Evolutionary conservation across 2,797 vertebrate genomes (phyloP), one percentile per base, ranked within the genome.

Genomic region (Hapalemur alaotrensis): DNA sequence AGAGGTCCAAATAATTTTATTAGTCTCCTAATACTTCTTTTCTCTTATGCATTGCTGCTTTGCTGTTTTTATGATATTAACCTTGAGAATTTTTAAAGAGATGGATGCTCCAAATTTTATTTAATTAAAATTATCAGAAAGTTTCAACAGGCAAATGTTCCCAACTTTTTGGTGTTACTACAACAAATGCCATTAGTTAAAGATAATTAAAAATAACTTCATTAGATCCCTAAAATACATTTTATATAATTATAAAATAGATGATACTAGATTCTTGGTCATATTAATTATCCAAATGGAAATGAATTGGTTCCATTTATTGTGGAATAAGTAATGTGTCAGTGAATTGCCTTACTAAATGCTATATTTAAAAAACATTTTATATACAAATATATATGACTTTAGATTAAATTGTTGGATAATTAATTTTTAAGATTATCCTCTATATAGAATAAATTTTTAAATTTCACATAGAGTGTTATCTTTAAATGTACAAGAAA

Each of bases 1-100:
- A 65, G 50, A 89, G 3, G 13, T 50, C 46, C 82, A 95, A 89
- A 92, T 96, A 67, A 38, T 94, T 94, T 96, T 70, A 94, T 94
- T 83, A 82, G n/a, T n/a, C n/a, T 93, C 2, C 15, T 87, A 91
- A 86, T 96, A 89, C 83, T 69, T 96, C 1, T 88, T 91, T 69
- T 96, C 1, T 88, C 89, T 67, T 70, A 52, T 91, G 78, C 52
- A 43, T 82, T 89, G 18, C 17, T 94, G 46, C 52, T 78, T 96
- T 89, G 22, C 30, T 88, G 2, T 54, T 94, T 94, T 96, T 86
- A 82, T 82, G 12, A 79, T 57, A 50, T 22, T 83, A 72, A 87
- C 83, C 63, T 96, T 96, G 41, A 86, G 30, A 89, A 75, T 82
- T 86, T 83, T 57, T 67, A 91, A 30, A 93, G 54, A 80, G 32